phyloP scores from a whole-genome alignment of 2,113 vertebrate species.

The Pangasianodon gigas region DNA sequence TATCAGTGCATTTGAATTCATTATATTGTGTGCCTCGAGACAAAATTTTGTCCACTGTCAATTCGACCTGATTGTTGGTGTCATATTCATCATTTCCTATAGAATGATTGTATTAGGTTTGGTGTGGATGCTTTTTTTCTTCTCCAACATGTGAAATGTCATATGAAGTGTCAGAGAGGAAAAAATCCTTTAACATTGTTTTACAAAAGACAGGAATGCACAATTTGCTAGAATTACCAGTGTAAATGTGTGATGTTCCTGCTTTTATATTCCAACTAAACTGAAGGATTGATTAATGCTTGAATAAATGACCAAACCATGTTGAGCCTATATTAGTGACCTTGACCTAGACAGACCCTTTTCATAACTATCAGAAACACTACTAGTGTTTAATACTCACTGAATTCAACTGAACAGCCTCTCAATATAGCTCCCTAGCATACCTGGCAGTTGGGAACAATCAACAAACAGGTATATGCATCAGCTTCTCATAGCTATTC shows the following conservation, averaged over 20 bases:
- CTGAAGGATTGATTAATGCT: background rate
- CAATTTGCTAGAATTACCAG: background rate
- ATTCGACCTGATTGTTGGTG: background rate
- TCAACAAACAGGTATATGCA: background rate
- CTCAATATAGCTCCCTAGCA: background rate
- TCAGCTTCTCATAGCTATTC: background rate
- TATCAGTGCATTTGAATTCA: background rate
- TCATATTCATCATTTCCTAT: slow-evolving; percentile 1
- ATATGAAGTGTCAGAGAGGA: background rate
- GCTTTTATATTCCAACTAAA: background rate
- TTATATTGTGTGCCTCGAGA: background rate
- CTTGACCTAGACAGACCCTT: background rate
- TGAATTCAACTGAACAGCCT: background rate
- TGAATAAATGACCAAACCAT: background rate
- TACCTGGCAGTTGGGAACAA: background rate
- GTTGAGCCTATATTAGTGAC: background rate
- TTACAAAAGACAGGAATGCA: background rate
- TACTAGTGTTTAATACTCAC: background rate
- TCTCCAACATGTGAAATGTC: background rate
- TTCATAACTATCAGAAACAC: background rate
- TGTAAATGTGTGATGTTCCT: background rate
- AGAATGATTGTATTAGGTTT: slow-evolving; percentile 1
- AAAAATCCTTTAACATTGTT: background rate
- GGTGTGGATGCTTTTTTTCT: background rate
- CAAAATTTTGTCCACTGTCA: background rate